Evolutionary conservation across 2,113 vertebrate genomes (phyloP).

Genomic region (Sapayoa aenigma): DNA sequence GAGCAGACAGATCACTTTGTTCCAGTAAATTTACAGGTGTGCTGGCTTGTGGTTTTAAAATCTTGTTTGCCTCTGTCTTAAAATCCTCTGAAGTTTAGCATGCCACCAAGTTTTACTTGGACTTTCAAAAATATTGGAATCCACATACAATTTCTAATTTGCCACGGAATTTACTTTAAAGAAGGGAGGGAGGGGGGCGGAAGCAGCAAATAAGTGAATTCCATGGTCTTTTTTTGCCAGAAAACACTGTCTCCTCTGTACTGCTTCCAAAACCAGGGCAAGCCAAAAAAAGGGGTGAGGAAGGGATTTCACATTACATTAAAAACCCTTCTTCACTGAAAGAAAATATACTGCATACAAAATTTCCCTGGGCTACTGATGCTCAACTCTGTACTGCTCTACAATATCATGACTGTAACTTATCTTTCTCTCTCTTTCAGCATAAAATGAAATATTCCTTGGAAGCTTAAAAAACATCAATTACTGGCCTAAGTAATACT

Average conservation of each 20-base stretch:
- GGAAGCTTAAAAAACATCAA: background rate
- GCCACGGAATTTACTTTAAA: slow-evolving; percentile 37
- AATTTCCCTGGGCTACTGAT: background rate
- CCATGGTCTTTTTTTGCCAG: background rate
- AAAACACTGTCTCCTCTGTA: slow-evolving; percentile 14
- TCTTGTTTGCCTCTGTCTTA: background rate
- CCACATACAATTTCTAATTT: background rate
- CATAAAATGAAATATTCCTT: slow-evolving; percentile 17
- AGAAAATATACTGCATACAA: background rate
- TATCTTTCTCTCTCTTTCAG: background rate
- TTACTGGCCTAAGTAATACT: background rate
- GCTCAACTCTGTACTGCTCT: background rate
- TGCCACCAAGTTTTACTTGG: background rate
- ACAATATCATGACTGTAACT: background rate
- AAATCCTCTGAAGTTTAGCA: background rate
- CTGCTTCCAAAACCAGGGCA: slow-evolving; percentile 10
- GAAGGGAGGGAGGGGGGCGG: background rate
- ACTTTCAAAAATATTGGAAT: background rate
- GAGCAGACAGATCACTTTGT: background rate
- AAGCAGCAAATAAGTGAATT: slow-evolving; percentile 9
- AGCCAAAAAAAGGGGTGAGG: background rate
- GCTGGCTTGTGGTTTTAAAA: background rate
- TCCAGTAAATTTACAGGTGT: background rate
- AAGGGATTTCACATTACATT: background rate
- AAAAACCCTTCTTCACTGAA: background rate